phyloP scores from a whole-genome alignment of 2,113 vertebrate species.

The Alligator sinensis region DNA sequence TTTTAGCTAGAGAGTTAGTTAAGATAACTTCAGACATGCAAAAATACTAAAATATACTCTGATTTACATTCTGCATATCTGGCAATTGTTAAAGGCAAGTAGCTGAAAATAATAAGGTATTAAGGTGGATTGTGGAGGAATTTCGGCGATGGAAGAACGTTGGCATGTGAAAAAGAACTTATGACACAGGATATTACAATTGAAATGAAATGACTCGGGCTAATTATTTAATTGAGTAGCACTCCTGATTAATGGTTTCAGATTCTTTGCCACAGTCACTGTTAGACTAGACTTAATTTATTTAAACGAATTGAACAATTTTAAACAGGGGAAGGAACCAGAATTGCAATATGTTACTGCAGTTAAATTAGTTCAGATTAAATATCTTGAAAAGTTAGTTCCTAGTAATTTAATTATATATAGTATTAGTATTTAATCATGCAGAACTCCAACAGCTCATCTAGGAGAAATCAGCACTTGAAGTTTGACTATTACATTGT shows the following conservation, averaged over 20 bases:
- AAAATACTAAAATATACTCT: background rate
- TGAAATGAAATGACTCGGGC: background rate
- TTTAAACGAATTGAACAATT: background rate
- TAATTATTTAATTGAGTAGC: background rate
- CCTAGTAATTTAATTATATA: background rate
- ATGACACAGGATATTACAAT: background rate
- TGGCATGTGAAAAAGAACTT: background rate
- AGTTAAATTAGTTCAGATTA: background rate
- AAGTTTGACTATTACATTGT: background rate
- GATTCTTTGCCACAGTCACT: background rate
- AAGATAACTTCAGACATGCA: constrained; percentile 19
- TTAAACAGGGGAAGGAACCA: background rate
- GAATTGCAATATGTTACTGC: background rate
- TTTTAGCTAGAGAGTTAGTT: constrained; percentile 45
- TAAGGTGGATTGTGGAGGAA: background rate
- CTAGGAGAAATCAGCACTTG: background rate
- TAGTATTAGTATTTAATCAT: background rate
- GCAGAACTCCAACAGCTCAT: background rate
- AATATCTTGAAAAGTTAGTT: background rate
- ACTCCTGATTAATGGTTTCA: background rate
- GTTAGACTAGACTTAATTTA: background rate
- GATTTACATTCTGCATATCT: background rate
- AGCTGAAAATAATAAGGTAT: background rate
- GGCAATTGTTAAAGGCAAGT: background rate
- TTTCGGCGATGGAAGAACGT: background rate